phyloP scores from a whole-genome alignment of 2,797 vertebrate genomes.

The Threskiornis aethiopicus region DNA sequence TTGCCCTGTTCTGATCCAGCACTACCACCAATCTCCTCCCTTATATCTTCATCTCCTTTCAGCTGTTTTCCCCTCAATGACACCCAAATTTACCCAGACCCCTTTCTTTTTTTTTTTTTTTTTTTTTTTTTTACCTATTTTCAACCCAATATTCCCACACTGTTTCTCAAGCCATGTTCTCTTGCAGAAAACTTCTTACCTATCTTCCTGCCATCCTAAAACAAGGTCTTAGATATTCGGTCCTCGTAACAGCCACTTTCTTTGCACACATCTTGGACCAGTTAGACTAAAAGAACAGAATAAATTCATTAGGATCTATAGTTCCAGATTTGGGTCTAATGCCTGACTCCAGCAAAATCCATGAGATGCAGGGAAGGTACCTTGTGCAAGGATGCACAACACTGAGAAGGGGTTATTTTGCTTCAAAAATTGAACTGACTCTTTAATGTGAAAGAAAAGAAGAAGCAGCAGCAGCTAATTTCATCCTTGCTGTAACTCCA shows the following conservation, averaged over 20 bases:
- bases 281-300: not conserved
- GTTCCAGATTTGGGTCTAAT: not conserved
- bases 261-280: not conserved
- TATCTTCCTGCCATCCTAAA: not conserved
- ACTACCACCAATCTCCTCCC: not conserved
- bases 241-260: not conserved
- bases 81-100: not conserved
- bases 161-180: rapidly evolving
- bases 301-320: not conserved
- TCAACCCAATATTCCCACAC: not conserved
- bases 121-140: not conserved
- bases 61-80: not conserved
- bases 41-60: not conserved
- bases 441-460: not conserved
- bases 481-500: not conserved
- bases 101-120: too few species aligned
- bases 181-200: not conserved
- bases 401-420: not conserved
- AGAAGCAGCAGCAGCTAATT: not conserved
- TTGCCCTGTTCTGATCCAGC: not conserved
- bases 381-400: not conserved
- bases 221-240: not conserved
- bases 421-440: not conserved
- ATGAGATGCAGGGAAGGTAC: not conserved
- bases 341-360: not conserved